Conservation (phyloP, 2,888 invertebrate genomes). For the Ceraclea dissimilis region DNA sequence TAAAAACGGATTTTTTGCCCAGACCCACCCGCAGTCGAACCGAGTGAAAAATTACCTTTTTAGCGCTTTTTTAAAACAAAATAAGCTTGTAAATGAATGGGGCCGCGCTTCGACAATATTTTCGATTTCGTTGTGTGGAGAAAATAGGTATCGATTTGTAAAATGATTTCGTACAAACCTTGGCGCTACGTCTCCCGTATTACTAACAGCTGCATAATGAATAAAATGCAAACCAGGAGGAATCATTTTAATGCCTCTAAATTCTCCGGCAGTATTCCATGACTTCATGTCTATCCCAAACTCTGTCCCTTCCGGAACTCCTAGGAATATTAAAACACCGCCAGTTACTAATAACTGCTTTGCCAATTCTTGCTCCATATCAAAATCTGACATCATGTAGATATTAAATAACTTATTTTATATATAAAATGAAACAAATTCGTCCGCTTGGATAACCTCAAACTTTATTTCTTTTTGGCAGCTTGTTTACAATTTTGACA, state of each 20-base stretch:
- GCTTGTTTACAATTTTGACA: too few relatives aligned
- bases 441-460: too few relatives aligned
- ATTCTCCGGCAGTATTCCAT: slow-evolving; percentile 87
- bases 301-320: slow-evolving; percentile 85
- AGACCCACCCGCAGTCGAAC: too few relatives aligned
- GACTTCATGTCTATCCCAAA: slow-evolving; percentile 92
- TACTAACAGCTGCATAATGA: slow-evolving; percentile 70
- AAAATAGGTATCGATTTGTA: too few relatives aligned
- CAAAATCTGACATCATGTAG: slow-evolving; percentile 27
- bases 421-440: not conserved
- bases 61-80: too few relatives aligned
- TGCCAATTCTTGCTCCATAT: slow-evolving; percentile 72
- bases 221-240: slow-evolving; percentile 94
- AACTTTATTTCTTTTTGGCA: not conserved
- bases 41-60: too few relatives aligned
- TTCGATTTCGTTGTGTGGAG: too few relatives aligned
- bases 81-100: too few relatives aligned
- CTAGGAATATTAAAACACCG: slow-evolving; percentile 73
- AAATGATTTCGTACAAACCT: too few relatives aligned
- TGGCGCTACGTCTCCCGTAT: slow-evolving; percentile 59
- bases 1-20: too few relatives aligned
- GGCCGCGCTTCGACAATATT: too few relatives aligned
- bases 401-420: too few relatives aligned
- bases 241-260: slow-evolving; percentile 97
- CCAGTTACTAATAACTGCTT: slow-evolving; percentile 70